Base-by-base conservation (phyloP, 2,113 vertebrate genomes). In the Mungos mungo region DNA sequence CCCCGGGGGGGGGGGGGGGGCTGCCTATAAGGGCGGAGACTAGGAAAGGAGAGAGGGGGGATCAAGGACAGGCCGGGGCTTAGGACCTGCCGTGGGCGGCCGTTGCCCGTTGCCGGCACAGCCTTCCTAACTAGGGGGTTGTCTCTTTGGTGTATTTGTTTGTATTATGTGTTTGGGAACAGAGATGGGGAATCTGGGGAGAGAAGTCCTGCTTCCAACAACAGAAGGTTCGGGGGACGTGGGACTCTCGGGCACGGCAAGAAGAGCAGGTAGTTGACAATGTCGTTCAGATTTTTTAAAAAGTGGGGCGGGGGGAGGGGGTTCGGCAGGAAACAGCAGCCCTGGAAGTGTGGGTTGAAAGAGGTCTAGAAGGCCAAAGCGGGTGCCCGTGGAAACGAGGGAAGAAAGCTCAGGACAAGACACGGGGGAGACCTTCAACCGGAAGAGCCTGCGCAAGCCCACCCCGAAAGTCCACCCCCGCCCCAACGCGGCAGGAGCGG, bases 381-480 rank as follows among this genome's bases (percentile, higher is more conserved):
- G 5, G 31, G 25, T 21, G 25, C 27, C 63, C 52, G 4, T 2
- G 68, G 66, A 33, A 60, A 72, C 41, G 82, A 80, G 35, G 63
- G 31, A 69, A 81, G 74, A 84, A 81, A 79, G 88, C 7, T 45
- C 33, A 84, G 90, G 68, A 74, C 47, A 77, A 82, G 91, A 81
- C 41, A 50, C 9, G 4, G n/a, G 47, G 27, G 15, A 93, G 76
- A 66, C 33, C 38, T 29, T 18, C 31, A 66, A 60, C 68, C 19
- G 16, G 71, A 63, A 76, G 13, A 69, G 23, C 57, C 66, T 23
- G 29, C 13, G 35, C 25, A 35, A 72, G 54, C 14, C 47, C 88
- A 81, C 38, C 66, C 72, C 77, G 84, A 54, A 86, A 92, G n/a
- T 1, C 52, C 52, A 18, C 52, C 57, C 21, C 57, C 57, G 14